phyloP scores from a whole-genome alignment of 2,888 invertebrate genomes.

The Halictus ligatus region DNA sequence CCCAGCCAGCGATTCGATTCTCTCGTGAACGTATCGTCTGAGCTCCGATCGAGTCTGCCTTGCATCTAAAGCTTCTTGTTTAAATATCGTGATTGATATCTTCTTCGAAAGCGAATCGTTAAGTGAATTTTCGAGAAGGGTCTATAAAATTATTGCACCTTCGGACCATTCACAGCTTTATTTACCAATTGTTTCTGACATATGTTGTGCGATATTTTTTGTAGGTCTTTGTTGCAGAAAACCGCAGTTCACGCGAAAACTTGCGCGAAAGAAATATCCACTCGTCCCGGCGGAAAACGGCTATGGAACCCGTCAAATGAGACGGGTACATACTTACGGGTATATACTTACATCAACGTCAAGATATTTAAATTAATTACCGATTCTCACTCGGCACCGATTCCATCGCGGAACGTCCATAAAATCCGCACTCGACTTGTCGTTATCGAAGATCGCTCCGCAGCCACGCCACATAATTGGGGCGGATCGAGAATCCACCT shows the following conservation, averaged over 20 bases:
- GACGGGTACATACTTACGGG: no score
- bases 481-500: not conserved
- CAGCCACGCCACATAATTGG: not conserved
- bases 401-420: not conserved
- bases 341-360: constrained; percentile 20
- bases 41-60: not conserved
- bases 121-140: not conserved
- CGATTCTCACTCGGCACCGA: not conserved
- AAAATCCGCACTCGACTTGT: not conserved
- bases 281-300: not conserved
- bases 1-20: not conserved
- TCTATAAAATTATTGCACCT: no score
- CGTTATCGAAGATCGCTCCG: not conserved
- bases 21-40: not conserved
- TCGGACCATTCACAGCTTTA: no score
- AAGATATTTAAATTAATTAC: constrained; percentile 8
- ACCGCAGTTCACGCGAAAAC: not conserved
- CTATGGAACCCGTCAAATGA: not conserved
- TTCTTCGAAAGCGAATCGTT: not conserved
- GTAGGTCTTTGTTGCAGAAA: no score
- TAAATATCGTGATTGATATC: not conserved
- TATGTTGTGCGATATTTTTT: no score
- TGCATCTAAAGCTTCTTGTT: not conserved
- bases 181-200: no score
- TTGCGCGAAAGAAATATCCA: not conserved